Percentiles rank a stretch among this genome's conserved stretches.
Conservation (phyloP, 2,113 vertebrate species). For the Notarius quadriscutis region DNA sequence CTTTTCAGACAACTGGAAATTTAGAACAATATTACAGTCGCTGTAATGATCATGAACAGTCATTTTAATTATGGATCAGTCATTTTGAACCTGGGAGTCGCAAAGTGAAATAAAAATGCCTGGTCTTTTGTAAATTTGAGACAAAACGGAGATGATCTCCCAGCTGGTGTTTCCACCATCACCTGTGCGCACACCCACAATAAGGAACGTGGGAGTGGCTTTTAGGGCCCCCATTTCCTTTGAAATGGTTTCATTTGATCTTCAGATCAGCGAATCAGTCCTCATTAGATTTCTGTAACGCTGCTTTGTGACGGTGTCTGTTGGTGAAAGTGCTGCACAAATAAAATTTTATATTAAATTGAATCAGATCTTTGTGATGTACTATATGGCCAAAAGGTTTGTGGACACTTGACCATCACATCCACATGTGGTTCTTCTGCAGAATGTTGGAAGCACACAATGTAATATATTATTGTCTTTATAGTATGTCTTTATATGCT, state of each 20-base stretch:
- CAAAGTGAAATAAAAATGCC: background rate
- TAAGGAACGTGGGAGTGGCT: background rate
- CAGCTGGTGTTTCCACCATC: background rate
- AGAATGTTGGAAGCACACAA: background rate
- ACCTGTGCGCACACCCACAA: background rate
- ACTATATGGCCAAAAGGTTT: background rate
- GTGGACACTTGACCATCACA: background rate
- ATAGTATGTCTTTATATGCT: background rate
- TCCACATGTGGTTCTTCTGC: background rate
- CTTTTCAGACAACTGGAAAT: background rate
- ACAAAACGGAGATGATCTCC: background rate
- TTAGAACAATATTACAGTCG: background rate
- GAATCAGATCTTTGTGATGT: background rate
- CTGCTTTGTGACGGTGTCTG: background rate
- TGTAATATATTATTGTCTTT: too few species aligned
- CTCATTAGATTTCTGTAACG: background rate
- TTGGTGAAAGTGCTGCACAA: background rate
- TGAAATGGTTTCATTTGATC: background rate
- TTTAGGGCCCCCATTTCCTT: background rate
- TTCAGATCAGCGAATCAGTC: background rate
- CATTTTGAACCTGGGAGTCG: background rate
- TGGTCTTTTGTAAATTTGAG: background rate
- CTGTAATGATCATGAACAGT: background rate
- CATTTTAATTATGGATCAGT: background rate
- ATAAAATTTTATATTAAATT: background rate